Percentiles rank a stretch among this genome's conserved stretches.
Conservation (phyloP, 2,888 invertebrate species). For the Chloroclysta siterata region DNA sequence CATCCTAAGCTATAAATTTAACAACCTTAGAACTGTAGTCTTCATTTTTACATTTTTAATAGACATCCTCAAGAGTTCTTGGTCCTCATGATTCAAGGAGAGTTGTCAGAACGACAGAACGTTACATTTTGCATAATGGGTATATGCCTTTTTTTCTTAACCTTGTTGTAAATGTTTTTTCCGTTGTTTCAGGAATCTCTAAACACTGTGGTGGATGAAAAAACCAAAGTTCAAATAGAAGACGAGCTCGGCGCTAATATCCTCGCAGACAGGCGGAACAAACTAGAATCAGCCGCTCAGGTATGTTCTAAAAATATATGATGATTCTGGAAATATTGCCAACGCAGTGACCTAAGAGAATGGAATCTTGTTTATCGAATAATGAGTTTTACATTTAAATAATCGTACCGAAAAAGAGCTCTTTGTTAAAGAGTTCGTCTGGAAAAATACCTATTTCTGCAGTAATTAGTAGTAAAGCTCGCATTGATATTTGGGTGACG, state of each 20-base stretch:
- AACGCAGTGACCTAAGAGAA: conserved; percentile 18
- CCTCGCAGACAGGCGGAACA: conserved; percentile 76
- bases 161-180: background rate
- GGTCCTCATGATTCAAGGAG: too few relatives aligned
- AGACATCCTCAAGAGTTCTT: too few relatives aligned
- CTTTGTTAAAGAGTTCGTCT: background rate
- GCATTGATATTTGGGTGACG: too few relatives aligned
- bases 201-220: conserved; percentile 74
- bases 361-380: conserved; percentile 11
- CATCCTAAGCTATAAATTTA: too few relatives aligned
- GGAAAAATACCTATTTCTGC: too few relatives aligned
- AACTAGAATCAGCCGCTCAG: conserved; percentile 86
- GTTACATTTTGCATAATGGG: too few relatives aligned
- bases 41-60: too few relatives aligned
- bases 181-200: conserved; percentile 76
- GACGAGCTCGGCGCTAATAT: conserved; percentile 75
- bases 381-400: background rate
- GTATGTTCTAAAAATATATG: conserved; percentile 51
- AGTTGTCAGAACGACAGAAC: too few relatives aligned
- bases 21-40: too few relatives aligned
- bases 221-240: conserved; percentile 73
- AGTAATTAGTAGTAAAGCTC: too few relatives aligned
- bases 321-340: conserved; percentile 24
- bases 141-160: background rate
- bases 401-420: background rate